Base-by-base conservation (phyloP, 2,113 vertebrate species). In the Alethe castanea region DNA sequence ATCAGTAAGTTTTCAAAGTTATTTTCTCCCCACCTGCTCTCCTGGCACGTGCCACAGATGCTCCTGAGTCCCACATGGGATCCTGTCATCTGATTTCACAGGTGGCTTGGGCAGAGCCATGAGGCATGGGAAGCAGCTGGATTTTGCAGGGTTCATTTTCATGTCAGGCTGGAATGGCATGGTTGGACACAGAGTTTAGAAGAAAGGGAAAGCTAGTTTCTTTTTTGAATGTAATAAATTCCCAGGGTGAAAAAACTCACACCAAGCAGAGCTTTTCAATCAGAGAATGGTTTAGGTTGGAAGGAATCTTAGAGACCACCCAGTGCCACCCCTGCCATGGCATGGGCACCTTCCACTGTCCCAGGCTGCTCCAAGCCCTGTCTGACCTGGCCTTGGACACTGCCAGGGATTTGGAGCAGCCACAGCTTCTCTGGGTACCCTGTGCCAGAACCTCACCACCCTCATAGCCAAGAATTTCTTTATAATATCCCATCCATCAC, bases 391-490 rank as follows among this genome's bases (percentile, higher is more conserved):
- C 29, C 56, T 62, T 0, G 40, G 3, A 1, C 65, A 64, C 24
- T 56, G 1, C 56, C 40, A 80, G 48, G 29, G 29, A 62, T 50
- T 12, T 47, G 62, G 36, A 28, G 5, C 74, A 71, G 57, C 48
- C 56, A 35, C 56, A 87, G 65, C 24, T 87, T 0, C 40, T n/a
- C 16, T 79, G 29, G 8, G 15, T 4, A 70, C 1, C 12, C 47
- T 62, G 28, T 54, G 47, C n/a, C 64, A 87, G 28, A 3, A 1
- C 3, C 20, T 47, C 10, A 0, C 13, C 35, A 35, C 14, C 20
- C 35, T 56, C 31, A 0, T 11, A 56, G 17, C 0, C 0, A 35
- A 0, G 1, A 71, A 80, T 72, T 72, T 1, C 48, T 31, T 35
- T 57, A 14, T 29, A 64, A 8, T 6, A 1, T 54, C 40, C 84